Conservation (phyloP, 2,888 invertebrate species). For the Trisateles emortualis region DNA sequence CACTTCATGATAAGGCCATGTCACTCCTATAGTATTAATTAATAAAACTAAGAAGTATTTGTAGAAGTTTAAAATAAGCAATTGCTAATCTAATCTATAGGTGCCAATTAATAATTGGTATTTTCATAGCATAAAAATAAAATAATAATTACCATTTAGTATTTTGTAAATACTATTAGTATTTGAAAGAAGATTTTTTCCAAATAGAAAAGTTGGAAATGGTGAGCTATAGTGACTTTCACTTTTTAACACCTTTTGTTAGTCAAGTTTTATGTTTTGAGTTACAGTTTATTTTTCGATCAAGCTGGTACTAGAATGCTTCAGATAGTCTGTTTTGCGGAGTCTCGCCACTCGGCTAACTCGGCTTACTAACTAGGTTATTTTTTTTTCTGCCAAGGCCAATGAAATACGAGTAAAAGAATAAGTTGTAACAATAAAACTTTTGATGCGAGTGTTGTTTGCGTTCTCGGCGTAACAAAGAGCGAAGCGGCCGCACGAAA, state of each 20-base stretch:
- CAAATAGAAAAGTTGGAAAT: conserved; percentile 29
- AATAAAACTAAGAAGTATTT: background rate
- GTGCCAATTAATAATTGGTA: too few species aligned
- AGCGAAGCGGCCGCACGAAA: conserved; percentile 40
- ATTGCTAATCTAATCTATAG: background rate
- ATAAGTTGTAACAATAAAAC: conserved; percentile 68
- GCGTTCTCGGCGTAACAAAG: conserved; percentile 65
- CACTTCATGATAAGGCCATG: background rate
- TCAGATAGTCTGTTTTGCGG: conserved; percentile 22
- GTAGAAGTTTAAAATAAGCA: background rate
- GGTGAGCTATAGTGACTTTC: conserved; percentile 40
- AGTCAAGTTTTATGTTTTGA: conserved; percentile 15
- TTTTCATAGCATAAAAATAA: too few species aligned
- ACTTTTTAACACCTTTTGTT: conserved; percentile 35
- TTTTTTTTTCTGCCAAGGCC: conserved; percentile 70
- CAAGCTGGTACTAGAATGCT: conserved; percentile 22
- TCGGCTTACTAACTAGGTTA: conserved; percentile 56
- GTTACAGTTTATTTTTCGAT: conserved; percentile 22
- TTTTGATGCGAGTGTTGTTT: conserved; percentile 58
- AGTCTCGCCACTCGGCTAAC: conserved; percentile 26
- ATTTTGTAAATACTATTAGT: too few species aligned
- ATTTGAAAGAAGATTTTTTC: too few species aligned
- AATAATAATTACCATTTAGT: too few species aligned
- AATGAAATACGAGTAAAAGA: conserved; percentile 59
- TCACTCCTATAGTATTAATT: background rate